Evolutionary conservation across 2,888 invertebrate genomes (phyloP).

Genomic region (Epirrhoe alternata): DNA sequence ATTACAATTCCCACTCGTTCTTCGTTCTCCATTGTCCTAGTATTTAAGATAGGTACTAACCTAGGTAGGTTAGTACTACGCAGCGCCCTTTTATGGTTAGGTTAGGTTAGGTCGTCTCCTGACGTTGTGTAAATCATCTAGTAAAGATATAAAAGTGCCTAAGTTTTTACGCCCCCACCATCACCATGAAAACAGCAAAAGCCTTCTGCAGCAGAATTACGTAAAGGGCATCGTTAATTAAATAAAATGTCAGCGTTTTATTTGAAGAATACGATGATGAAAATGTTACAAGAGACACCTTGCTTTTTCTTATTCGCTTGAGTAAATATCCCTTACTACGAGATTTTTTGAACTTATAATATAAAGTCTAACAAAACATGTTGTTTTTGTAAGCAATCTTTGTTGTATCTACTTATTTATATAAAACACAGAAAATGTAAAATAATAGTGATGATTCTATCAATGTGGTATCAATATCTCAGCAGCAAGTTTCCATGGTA

Average conservation of each 20-base stretch:
- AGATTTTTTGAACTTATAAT: not conserved
- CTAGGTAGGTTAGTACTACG: no score
- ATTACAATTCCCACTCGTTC: no score
- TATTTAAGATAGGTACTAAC: no score
- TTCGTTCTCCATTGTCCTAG: no score
- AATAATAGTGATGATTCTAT: not conserved
- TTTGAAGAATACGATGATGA: conserved; percentile 15
- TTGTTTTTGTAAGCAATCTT: not conserved
- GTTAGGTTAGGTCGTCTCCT: no score
- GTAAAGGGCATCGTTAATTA: conserved; percentile 9
- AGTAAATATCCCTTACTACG: conserved; percentile 10
- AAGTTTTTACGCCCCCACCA: not conserved
- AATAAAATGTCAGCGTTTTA: conserved; percentile 17
- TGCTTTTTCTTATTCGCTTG: conserved; percentile 9
- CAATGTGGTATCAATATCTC: not conserved
- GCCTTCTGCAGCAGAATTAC: conserved; percentile 6
- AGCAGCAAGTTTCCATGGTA: conserved; percentile 3
- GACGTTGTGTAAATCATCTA: no score
- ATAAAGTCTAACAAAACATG: no score
- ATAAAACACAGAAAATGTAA: no score
- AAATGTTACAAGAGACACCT: conserved; percentile 8
- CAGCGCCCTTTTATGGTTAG: no score
- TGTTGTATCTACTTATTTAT: no score
- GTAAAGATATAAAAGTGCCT: no score
- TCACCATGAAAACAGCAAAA: conserved; percentile 10